Evolutionary conservation across 2,113 vertebrate species (phyloP), one percentile per base, ranked within the genome.

Genomic region (Brachyistius frenatus): DNA sequence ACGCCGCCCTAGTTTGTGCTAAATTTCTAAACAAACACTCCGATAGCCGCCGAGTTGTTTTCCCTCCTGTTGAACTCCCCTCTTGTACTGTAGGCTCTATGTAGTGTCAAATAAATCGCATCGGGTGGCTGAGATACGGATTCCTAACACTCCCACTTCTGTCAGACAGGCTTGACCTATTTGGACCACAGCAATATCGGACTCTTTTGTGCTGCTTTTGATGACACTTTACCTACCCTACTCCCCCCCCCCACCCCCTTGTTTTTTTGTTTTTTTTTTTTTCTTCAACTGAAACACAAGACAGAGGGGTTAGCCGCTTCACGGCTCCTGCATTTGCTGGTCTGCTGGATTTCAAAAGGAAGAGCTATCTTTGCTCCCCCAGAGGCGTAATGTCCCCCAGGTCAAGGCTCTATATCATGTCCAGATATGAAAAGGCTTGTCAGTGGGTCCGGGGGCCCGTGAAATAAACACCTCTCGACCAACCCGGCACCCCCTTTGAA

Each of bases 311-410:
- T 92, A 79, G 70, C 62, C 13, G 74, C 77, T 89, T 87, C 87
- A 87, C 6, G 63, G 84, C 82, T 79, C 69, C 86, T 91, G 90
- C 84, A 86, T 92, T 93, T 93, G 89, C 83, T 91, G 92, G 80
- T 91, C 88, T 87, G 78, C 76, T 91, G 90, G 69, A 78, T 93
- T 93, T 94, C 91, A 94, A 93, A 94, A 91, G 87, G 76, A 86
- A 85, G 80, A 81, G 86, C 78, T 85, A 82, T 89, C 86, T 90
- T 72, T 86, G 66, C 72, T 73, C 76, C 67, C 23, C 76, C 72
- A 84, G 70, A 83, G 66, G 85, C 52, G 46, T 69, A 75, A 86
- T 84, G 84, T 87, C 83, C 78, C 77, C 77, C 80, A 58, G 89
- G 89, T 88, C 77, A 85, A 70, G 71, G 35, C 85, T 80, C 68